Evolutionary conservation across 2,113 vertebrate species (phyloP).

Genomic region (Neoarius graeffei): DNA sequence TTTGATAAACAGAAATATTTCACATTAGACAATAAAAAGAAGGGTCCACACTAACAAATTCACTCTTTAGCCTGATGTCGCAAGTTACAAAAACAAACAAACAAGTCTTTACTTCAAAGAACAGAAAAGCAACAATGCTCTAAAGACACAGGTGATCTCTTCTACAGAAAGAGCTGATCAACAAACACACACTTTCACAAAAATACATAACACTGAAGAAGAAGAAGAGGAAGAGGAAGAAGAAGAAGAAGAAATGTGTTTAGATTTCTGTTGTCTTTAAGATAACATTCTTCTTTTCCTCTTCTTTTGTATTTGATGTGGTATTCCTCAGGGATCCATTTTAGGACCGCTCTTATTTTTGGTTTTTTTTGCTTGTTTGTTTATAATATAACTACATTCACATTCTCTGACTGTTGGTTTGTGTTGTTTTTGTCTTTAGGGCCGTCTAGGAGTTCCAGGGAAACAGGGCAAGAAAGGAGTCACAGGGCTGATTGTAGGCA

Average conservation of each 20-base stretch:
- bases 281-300: background rate
- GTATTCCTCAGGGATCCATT: background rate
- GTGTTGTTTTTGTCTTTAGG: slow-evolving; percentile 60
- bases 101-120: too few species aligned
- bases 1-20: background rate
- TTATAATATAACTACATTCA: background rate
- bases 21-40: background rate
- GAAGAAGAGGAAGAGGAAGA: background rate
- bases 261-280: background rate
- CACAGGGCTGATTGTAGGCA: slow-evolving; percentile 67
- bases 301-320: background rate
- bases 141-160: background rate
- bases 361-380: background rate
- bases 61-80: background rate
- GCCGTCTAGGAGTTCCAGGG: slow-evolving; percentile 67
- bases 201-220: background rate
- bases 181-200: background rate
- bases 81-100: background rate
- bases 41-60: background rate
- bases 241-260: background rate
- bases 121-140: background rate
- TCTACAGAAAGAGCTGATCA: background rate
- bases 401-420: background rate
- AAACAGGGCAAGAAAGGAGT: slow-evolving; percentile 71
- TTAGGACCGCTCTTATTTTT: background rate